Evolutionary conservation across 64 coral and sea anemone species (phyloP).

Genomic region (Stichodactyla mertensii): DNA sequence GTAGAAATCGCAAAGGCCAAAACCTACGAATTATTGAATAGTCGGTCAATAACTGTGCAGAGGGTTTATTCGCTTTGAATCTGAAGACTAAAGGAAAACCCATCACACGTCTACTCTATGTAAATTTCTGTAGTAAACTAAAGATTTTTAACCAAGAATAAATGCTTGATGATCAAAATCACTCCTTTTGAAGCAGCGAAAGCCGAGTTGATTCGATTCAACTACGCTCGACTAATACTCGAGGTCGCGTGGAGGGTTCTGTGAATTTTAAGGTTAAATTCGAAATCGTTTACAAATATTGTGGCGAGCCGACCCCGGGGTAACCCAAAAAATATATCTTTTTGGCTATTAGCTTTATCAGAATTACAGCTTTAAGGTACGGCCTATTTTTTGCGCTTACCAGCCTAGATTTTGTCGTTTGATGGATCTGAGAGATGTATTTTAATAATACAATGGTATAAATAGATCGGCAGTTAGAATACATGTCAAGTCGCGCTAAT

Average conservation of each 20-base stretch:
- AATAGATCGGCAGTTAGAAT: conserved; percentile 6
- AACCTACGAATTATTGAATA: background rate
- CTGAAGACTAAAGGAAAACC: conserved; percentile 74
- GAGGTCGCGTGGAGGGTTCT: background rate
- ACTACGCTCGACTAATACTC: background rate
- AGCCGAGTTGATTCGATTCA: conserved; percentile 22
- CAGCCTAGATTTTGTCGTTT: background rate
- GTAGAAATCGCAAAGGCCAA: background rate
- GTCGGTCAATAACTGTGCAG: conserved; percentile 40
- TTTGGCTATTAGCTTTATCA: background rate
- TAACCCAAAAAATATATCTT: background rate
- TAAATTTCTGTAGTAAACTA: conserved; percentile 47
- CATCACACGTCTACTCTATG: conserved; percentile 36
- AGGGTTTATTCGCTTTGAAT: conserved; percentile 40
- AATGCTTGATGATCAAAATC: background rate
- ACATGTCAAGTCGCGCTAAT: conserved; percentile 11
- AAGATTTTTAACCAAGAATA: conserved; percentile 42
- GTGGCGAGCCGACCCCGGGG: background rate
- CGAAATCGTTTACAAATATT: conserved; percentile 1
- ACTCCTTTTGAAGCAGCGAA: background rate
- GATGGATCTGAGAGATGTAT: background rate
- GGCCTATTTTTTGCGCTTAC: background rate
- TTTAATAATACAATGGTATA: background rate
- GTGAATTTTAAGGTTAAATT: background rate
- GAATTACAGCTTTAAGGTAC: background rate